Evolutionary conservation across 2,797 vertebrate genomes (phyloP), one percentile per base, ranked within the genome.

Genomic region (Premnoplex brunnescens): DNA sequence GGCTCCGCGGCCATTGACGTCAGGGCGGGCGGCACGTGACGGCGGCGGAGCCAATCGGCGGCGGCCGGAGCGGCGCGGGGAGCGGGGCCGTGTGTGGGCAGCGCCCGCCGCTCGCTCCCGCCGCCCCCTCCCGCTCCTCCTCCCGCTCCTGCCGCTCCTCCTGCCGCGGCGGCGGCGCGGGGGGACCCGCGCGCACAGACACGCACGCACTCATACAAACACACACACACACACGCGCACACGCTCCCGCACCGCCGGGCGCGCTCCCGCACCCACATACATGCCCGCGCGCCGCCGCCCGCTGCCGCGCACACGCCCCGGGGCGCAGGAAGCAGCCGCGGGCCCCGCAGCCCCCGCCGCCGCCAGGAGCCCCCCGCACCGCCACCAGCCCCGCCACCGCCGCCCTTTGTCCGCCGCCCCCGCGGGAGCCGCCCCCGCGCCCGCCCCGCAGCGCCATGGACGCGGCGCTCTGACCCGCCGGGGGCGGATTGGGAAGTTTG

Each of bases 1-100:
- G 22, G 90, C 93, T 91, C 86, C 72, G 85, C 98, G 91, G 96
- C 98, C 97, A 99, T 99, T 99, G 99, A 99, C 99, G 99, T 99
- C 99, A 99, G 97, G 97, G 96, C 94, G 96, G 88, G 98, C 96
- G 96, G 98, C 99, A 99, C 98, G 97, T 99, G 99, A 98, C 97
- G 97, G 82, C 86, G 95, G 90, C 36, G 92, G 94, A 98, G 95
- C 99, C 99, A 99, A 99, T 99, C 98, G 94, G 97, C 95, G 69
- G 90, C 86, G 68, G 91, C 95, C 94, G 89, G 60, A 96, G 98
- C 97, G 96, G 98, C 98, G 98, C 97, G 97, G 91, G 49, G 49
- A 14, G 49, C 26, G 93, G 96, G 98, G 79, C 79, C 19, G 83
- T 96, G 97, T 43, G 41, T 91, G 87, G 88, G 91, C 96, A 41